Percentiles rank a stretch among this genome's conserved stretches.
Conservation (phyloP, 2,888 invertebrate genomes). For the Lacanobia wlatinum region DNA sequence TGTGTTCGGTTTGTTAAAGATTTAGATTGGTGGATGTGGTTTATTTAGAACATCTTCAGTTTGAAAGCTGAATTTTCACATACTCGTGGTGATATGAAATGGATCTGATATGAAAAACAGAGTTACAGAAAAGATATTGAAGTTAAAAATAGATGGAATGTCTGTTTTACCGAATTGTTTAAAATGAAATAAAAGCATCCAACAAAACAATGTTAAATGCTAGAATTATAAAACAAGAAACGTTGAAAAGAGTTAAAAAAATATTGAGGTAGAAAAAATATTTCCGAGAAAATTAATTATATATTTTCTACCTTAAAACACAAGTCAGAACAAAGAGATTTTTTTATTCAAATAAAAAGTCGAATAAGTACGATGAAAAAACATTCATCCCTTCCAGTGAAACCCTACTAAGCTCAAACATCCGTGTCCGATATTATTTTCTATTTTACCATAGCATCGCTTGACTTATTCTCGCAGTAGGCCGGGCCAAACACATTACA, state of each 20-base stretch:
- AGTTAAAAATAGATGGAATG: too few species aligned
- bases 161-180: too few species aligned
- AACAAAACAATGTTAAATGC: too few species aligned
- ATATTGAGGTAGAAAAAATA: not conserved
- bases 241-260: not conserved
- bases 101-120: too few species aligned
- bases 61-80: too few species aligned
- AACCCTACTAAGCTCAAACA: constrained; percentile 8
- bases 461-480: constrained; percentile 62
- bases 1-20: constrained; percentile 17
- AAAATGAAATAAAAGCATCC: too few species aligned
- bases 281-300: too few species aligned
- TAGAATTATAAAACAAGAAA: not conserved
- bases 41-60: constrained; percentile 1
- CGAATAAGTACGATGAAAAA: too few species aligned
- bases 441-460: constrained; percentile 66
- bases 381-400: constrained; percentile 11
- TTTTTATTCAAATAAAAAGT: not conserved
- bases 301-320: not conserved
- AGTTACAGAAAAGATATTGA: not conserved
- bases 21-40: constrained; percentile 10
- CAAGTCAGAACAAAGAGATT: not conserved
- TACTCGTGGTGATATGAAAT: too few species aligned
- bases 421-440: constrained; percentile 64
- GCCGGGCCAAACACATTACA: constrained; percentile 64